These are phyloP conservation scores for Cyanoramphus novaezelandiae DNA, from an alignment of 2,113 vertebrate genomes.

Conservation along the genomic window DNA sequence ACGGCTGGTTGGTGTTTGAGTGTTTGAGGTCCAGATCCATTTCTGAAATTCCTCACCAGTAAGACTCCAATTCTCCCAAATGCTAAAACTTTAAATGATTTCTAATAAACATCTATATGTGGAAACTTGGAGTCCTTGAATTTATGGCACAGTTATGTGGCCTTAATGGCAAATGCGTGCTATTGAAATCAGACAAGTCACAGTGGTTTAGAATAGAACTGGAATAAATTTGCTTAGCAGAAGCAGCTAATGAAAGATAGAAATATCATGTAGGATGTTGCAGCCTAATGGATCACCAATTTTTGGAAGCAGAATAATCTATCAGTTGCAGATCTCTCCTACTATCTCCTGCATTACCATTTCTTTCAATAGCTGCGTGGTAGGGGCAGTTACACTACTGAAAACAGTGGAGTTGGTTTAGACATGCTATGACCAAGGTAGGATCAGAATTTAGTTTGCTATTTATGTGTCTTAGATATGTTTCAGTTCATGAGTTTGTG, in stretches of 20 bases:
- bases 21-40: neutral
- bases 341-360: neutral
- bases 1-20: neutral
- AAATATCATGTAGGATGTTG: neutral
- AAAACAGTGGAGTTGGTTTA: neutral
- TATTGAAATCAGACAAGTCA: neutral
- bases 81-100: neutral
- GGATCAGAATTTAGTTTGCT: neutral
- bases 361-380: fast-evolving
- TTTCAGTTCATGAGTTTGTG: neutral
- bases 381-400: neutral
- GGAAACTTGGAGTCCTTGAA: neutral
- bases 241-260: neutral
- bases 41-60: neutral
- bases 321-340: neutral
- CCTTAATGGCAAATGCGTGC: neutral
- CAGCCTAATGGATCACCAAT: neutral
- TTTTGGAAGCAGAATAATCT: neutral
- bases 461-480: neutral
- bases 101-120: neutral
- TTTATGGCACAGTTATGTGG: neutral
- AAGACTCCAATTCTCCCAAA: neutral
- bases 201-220: neutral
- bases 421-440: neutral
- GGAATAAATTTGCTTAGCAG: neutral